Base-by-base conservation (phyloP, 1,140 invertebrate species). In the Drosophila arawakana region DNA sequence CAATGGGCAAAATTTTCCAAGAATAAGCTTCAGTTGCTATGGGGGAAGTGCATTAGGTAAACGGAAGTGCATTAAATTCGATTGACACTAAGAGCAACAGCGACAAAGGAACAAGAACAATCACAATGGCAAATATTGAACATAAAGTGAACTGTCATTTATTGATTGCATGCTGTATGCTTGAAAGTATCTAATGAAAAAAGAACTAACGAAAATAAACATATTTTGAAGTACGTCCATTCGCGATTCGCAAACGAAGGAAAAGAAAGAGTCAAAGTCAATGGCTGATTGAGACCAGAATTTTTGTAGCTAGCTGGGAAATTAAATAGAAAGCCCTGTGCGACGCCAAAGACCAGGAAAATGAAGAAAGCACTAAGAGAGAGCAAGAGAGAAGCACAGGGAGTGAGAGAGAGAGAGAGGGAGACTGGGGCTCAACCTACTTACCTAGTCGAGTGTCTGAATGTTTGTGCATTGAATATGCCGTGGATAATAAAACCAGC, bases 381-480 rank as follows among this genome's bases (percentile, higher is more conserved):
- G 13, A 41, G 52, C 50, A 55, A 62, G 21, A 11, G 39, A 71
- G 59, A 13, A 21, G 2, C 18, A 58, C 4, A 58, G 37, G 11
- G n/a, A 43, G 21, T 50, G 47, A 30, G 18, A 43, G 21, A 57
- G 47, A 30, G 18, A 15, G 11, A 52, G 74, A 58, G 25, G 15
- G 13, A 71, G 60, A 11, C 54, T 62, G 62, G 43, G 39, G 73
- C 72, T 73, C 83, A 86, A 86, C 83, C 83, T 88, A 86, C 83
- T 89, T 86, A 86, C 84, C 84, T 78, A 89, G 68, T 86, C 84
- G 84, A 89, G 83, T 89, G 83, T 89, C 77, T 77, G 83, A 80
- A 80, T 88, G 83, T 88, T 75, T 88, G 83, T 83, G 83, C 80
- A 83, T 82, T 80, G 85, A 88, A 82, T 88, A 88, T 88, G 80